Evolutionary conservation across 2,797 vertebrate genomes (phyloP).

Genomic region (Pseudotriccus pelzelni): DNA sequence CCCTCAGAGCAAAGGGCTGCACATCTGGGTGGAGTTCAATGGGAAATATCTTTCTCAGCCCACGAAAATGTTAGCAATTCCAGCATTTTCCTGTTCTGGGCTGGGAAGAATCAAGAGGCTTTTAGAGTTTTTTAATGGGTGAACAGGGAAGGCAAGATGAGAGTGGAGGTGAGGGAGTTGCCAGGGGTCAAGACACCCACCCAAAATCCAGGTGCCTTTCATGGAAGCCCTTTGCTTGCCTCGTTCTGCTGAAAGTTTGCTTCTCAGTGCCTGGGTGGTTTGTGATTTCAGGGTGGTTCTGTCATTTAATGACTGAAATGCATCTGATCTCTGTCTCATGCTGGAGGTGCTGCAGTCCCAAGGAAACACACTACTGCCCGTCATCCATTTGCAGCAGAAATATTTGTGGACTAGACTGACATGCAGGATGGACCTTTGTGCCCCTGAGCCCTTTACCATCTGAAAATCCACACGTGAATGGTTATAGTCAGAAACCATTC

Average conservation of each 20-base stretch:
- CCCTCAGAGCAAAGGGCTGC: background rate
- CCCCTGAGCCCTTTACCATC: background rate
- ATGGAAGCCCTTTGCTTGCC: background rate
- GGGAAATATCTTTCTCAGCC: slow-evolving; percentile 58
- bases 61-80: slow-evolving; percentile 26
- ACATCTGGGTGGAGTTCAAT: slow-evolving; percentile 40
- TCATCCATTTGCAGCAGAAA: background rate
- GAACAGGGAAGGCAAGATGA: background rate
- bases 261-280: background rate
- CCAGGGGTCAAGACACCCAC: background rate
- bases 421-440: background rate
- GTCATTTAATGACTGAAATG: background rate
- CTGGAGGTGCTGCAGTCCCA: background rate
- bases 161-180: background rate
- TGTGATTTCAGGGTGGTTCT: slow-evolving; percentile 12
- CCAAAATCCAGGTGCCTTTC: background rate
- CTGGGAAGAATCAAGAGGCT: background rate
- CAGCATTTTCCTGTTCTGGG: slow-evolving; percentile 19
- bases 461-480: background rate
- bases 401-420: background rate
- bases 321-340: background rate
- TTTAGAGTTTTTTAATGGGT: slow-evolving; percentile 24
- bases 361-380: background rate
- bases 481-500: background rate
- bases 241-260: background rate